Percentiles rank a stretch among this genome's conserved stretches.
Evolutionary conservation across 2,888 invertebrate genomes (phyloP).

Genomic region (Fragum sueziense): DNA sequence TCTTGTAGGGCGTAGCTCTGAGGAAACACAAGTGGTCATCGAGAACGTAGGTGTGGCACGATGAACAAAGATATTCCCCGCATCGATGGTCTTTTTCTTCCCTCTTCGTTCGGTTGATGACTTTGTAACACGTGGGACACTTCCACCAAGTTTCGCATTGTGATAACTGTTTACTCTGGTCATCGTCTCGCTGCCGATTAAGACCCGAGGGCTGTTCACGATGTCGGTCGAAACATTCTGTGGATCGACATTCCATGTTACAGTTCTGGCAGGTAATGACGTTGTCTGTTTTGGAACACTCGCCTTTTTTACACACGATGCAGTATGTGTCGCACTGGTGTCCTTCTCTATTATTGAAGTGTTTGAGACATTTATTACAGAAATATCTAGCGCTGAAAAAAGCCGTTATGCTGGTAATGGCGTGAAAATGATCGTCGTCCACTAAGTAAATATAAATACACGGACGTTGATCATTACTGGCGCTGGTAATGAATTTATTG

Average conservation of each 20-base stretch:
- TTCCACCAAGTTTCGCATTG: constrained; percentile 31
- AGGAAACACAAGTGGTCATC: constrained; percentile 35
- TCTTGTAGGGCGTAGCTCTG: constrained; percentile 23
- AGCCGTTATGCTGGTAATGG: constrained; percentile 31
- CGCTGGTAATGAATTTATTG: constrained; percentile 45
- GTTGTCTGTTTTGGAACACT: constrained; percentile 28
- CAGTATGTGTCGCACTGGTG: constrained; percentile 34
- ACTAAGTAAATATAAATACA: constrained; percentile 45
- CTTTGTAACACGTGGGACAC: constrained; percentile 31
- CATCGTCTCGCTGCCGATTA: no score
- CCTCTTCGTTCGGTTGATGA: constrained; percentile 5
- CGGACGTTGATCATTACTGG: constrained; percentile 29
- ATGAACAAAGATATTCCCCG: constrained; percentile 31
- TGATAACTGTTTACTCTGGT: neutral
- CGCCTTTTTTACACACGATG: constrained; percentile 37
- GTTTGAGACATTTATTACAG: constrained; percentile 25
- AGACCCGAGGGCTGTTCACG: constrained; percentile 2
- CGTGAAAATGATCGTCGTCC: constrained; percentile 41
- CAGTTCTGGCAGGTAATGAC: constrained; percentile 8
- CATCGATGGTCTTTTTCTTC: constrained; percentile 27
- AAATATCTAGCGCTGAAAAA: constrained; percentile 45
- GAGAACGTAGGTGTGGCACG: constrained; percentile 8
- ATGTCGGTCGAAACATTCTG: constrained; percentile 25
- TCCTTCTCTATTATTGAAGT: constrained; percentile 26
- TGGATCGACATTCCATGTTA: constrained; percentile 28